Base-by-base conservation (phyloP, 2,888 invertebrate species). In the Auanema sp. region DNA sequence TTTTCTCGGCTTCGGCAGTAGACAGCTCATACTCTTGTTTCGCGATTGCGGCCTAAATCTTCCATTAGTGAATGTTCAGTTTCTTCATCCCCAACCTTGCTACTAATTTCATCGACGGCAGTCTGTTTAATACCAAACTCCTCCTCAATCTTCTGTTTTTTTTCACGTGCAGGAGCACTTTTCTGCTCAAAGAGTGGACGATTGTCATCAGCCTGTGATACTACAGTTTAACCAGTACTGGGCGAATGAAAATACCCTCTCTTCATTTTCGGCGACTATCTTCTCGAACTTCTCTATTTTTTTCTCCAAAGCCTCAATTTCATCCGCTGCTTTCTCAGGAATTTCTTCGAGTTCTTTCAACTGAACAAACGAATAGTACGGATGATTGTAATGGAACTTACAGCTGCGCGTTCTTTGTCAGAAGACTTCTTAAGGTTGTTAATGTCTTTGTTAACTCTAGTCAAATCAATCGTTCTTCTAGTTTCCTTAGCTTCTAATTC, bases 61-160 rank as follows among this genome's bases (percentile, higher is more conserved):
- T 18, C 3, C 10, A n/a, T 44, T 18, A 40, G 10, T 24, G 23
- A 60, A 25, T 33, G 1, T n/a, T 12, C 43, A 11, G 43, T 63
- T 40, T 11, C 12, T 47, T 65, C 90, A 90, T 78, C 91, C 91
- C 59, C 89, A 87, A 66, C 89, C 89, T 85, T 91, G 90, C 56
- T 44, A 43, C 43, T 61, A 12, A 54, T 43, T 16, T 66, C 65
- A 59, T 71, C 66, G n/a, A 69, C 42, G 2, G 60, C 56, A 12
- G 63, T 51, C 43, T 72, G 72, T 41, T 52, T 43, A 12, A 58
- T 41, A 16, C 67, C 63, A 44, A 57, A 61, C 21, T 62, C 49
- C 18, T 58, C 54, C 43, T 66, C 60, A 0, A 58, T 56, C 52
- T 53, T 50, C 60, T 55, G 44, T 40, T 57, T 58, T 41, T 59